Conservation (phyloP, 2,797 vertebrate genomes). For the Cryptoprocta ferox region DNA sequence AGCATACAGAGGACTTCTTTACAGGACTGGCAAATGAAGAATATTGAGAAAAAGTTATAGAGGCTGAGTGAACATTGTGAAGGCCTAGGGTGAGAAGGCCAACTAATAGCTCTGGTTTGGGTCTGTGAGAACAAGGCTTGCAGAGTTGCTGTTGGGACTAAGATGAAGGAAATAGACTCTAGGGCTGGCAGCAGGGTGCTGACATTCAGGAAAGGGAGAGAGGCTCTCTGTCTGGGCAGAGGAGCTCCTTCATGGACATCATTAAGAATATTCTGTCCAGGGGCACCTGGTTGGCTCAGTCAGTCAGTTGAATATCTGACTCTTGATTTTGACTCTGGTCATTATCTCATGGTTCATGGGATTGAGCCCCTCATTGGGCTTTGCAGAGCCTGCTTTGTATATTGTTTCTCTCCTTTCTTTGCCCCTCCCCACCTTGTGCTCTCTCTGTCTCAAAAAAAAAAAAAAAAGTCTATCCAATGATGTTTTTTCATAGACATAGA, state of each 20-base stretch:
- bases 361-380: too few species aligned
- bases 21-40: not conserved
- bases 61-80: not conserved
- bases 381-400: too few species aligned
- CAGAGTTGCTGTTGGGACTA: not conserved
- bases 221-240: not conserved
- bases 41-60: not conserved
- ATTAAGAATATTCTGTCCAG: not conserved
- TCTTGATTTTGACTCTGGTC: too few species aligned
- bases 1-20: not conserved
- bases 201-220: not conserved
- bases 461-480: too few species aligned
- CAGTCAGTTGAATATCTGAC: too few species aligned
- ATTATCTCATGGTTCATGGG: too few species aligned
- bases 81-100: not conserved
- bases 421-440: too few species aligned
- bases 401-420: too few species aligned
- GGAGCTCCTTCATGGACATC: not conserved
- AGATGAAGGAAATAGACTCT: not conserved
- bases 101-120: not conserved
- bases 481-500: not conserved
- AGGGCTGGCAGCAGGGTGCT: not conserved
- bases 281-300: not conserved
- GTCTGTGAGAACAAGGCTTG: not conserved
- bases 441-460: too few species aligned